Evolutionary conservation across 2,797 vertebrate genomes (phyloP).

Genomic region (Craterocephalus amniculus): DNA sequence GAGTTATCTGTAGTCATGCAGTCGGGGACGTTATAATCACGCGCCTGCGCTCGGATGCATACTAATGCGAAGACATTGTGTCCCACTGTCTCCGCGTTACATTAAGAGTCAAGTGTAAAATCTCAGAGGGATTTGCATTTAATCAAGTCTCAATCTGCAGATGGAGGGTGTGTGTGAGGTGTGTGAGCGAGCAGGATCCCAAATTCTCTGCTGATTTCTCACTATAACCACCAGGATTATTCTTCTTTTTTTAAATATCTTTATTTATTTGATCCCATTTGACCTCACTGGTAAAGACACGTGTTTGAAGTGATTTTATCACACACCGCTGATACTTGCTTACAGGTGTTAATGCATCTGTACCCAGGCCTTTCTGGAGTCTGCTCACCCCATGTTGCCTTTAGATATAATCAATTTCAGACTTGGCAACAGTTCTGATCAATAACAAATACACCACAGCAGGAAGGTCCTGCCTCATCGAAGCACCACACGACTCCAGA

Average conservation of each 20-base stretch:
- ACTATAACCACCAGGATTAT: neutral
- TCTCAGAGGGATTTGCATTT: slow-evolving; percentile 61
- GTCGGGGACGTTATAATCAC: slow-evolving; percentile 33
- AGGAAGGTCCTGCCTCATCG: slow-evolving; percentile 36
- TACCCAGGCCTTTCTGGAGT: slow-evolving; percentile 43
- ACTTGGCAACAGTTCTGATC: slow-evolving; percentile 62
- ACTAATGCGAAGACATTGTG: slow-evolving; percentile 53
- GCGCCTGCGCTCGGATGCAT: slow-evolving; percentile 24
- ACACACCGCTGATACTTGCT: slow-evolving; percentile 39
- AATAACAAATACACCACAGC: slow-evolving; percentile 67
- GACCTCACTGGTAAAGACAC: neutral
- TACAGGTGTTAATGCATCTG: slow-evolving; percentile 62
- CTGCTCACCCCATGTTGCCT: slow-evolving; percentile 46
- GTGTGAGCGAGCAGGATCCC: neutral
- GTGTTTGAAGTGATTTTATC: neutral
- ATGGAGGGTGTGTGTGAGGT: neutral
- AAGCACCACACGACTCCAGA: slow-evolving; percentile 30
- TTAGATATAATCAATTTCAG: slow-evolving; percentile 55
- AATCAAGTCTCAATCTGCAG: slow-evolving; percentile 59
- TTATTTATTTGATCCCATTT: neutral
- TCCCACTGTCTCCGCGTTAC: slow-evolving; percentile 54
- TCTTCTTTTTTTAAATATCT: neutral
- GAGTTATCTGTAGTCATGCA: slow-evolving; percentile 44
- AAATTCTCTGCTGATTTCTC: neutral
- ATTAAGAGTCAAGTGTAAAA: slow-evolving; percentile 80